These are phyloP conservation scores for Muscicapa striata DNA, from an alignment of 2,797 vertebrate genomes.

Conservation along the genomic window DNA sequence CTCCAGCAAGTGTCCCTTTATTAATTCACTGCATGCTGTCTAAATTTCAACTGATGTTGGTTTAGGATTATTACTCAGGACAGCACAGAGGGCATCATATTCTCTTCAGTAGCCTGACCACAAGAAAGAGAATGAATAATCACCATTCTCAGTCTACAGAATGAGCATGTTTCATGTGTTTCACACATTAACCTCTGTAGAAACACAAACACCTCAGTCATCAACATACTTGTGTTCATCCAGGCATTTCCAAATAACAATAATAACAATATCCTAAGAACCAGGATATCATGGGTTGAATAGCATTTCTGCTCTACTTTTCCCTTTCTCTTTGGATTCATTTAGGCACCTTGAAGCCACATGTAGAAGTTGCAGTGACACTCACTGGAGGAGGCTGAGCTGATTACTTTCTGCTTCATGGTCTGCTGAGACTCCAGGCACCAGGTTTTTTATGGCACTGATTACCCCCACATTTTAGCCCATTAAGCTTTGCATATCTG, in stretches of 20 bases:
- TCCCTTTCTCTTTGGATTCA: slow-evolving; percentile 25
- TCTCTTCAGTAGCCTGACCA: neutral
- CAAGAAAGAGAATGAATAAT: neutral
- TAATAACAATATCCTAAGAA: neutral
- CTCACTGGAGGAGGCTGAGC: neutral
- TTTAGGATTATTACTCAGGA: neutral
- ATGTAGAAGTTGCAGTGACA: neutral
- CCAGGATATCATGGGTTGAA: neutral
- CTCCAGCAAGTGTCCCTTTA: neutral
- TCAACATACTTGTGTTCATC: neutral
- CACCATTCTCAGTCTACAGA: neutral
- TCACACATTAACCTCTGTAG: neutral
- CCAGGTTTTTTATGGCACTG: slow-evolving; percentile 6
- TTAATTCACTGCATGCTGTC: neutral
- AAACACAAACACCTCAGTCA: neutral
- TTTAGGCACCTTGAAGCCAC: slow-evolving; percentile 21
- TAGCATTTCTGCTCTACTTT: slow-evolving; percentile 17
- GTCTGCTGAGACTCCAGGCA: slow-evolving; percentile 9
- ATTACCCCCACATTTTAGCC: slow-evolving; percentile 28
- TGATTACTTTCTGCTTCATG: slow-evolving; percentile 26
- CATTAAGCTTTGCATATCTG: slow-evolving; percentile 30
- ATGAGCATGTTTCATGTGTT: neutral
- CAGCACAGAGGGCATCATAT: neutral
- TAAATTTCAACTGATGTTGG: neutral
- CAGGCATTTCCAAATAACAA: neutral